Base-by-base conservation (phyloP, 1,140 invertebrate genomes). In the Ridgeia piscesae region DNA sequence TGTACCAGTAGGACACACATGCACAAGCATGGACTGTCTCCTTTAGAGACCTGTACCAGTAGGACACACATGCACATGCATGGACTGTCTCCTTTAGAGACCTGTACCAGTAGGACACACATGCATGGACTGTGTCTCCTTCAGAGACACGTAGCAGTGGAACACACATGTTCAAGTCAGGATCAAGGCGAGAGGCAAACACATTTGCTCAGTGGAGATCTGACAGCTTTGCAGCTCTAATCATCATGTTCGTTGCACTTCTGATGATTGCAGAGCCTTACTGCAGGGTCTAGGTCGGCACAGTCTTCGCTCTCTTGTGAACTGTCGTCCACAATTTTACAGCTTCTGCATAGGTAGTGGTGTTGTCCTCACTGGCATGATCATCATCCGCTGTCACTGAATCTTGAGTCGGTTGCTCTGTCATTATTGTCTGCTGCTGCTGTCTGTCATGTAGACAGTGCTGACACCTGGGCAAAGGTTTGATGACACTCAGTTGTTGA, bases 221-320 rank as follows among this genome's bases (percentile, higher is more conserved):
- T 89, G 34, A 89, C 88, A 89, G 88, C 88, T 89, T 89, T 17
- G 88, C 88, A 89, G 88, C 88, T 89, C 88, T 4, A 89, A 89
- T 17, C 4, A 89, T 17, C 88, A 89, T 17, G 17, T 89, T 89
- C n/a, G 4, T 89, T 89, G n/a, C 88, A 34, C 88, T 89, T 4
- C 88, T 17, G 11, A 42, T 42, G 42, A 42, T 11, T 42, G 42
- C 11, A 4, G 11, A 42, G 11, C 42, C 42, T 42, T 42, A 6
- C 42, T 77, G 6, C 58, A 77, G 17, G 11, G 2, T 21, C 58
- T n/a, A n/a, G 58, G 58, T 21, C 11, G 58, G 58, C 58, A 77
- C 58, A 77, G 6, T 77, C 0, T 21, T 77, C 2, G 11, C 11
- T 77, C 27, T 77, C 58, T 21, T 77, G 27, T 21, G 58, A 77